These are phyloP conservation scores for Pachyuromys duprasi DNA, from an alignment of 2,797 vertebrate genomes.

Conservation along the genomic window DNA sequence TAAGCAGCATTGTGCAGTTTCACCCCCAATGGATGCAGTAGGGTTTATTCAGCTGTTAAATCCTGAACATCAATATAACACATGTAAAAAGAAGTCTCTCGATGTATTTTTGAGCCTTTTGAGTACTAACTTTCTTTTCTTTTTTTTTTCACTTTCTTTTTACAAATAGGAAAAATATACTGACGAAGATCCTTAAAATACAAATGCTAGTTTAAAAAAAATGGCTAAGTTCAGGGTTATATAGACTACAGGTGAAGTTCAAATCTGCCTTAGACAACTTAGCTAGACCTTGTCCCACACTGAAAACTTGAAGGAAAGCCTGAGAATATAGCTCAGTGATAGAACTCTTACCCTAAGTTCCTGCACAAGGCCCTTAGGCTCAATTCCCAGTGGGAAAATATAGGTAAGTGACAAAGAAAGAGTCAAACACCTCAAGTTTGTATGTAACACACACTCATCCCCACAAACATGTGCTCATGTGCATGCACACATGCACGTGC, in stretches of 20 bases:
- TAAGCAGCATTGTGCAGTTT: not conserved
- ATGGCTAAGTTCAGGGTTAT: not conserved
- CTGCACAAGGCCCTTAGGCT: not conserved
- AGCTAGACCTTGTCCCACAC: not conserved
- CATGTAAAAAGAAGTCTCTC: not conserved
- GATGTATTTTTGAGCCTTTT: not conserved
- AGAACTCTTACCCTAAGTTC: not conserved
- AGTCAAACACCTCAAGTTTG: not conserved
- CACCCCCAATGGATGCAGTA: not conserved
- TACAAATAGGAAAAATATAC: not conserved
- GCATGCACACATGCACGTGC: not conserved
- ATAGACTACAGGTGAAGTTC: not conserved
- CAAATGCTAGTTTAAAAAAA: not conserved
- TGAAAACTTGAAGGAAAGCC: not conserved
- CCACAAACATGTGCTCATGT: not conserved
- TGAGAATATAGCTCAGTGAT: not conserved
- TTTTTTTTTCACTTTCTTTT: too few species aligned
- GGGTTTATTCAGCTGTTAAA: slow-evolving; percentile 21
- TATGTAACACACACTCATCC: not conserved
- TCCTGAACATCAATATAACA: not conserved
- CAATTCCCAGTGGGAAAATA: not conserved
- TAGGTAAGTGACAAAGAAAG: not conserved
- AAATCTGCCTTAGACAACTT: not conserved
- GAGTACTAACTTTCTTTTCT: too few species aligned
- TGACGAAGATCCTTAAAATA: not conserved